Evolutionary conservation across 1,140 invertebrate species (phyloP).

Genomic region (Orussus abietinus): DNA sequence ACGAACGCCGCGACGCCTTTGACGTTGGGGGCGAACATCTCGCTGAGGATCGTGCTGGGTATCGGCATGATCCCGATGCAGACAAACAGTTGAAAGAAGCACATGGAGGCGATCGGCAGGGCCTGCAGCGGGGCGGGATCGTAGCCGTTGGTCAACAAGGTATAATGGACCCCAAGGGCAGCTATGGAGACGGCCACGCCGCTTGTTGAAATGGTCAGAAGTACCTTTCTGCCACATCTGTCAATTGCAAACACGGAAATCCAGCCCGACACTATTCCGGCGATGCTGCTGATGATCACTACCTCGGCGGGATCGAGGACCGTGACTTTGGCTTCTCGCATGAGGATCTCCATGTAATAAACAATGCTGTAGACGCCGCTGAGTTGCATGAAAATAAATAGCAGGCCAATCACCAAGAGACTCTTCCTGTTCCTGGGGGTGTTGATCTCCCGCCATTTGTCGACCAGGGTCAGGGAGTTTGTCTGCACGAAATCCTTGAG

Average conservation of each 20-base stretch:
- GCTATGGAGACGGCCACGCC: constrained; percentile 56
- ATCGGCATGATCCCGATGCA: constrained; percentile 68
- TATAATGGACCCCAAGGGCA: constrained; percentile 62
- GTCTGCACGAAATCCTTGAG: constrained; percentile 26
- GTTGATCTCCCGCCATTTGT: constrained; percentile 18
- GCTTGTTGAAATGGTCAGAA: constrained; percentile 61
- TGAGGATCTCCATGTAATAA: constrained; percentile 72
- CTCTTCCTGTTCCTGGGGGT: constrained; percentile 56
- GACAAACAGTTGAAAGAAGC: constrained; percentile 45
- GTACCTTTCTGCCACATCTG: constrained; percentile 64
- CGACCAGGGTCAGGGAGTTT: constrained; percentile 10
- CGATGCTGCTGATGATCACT: constrained; percentile 63
- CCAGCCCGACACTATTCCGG: constrained; percentile 62
- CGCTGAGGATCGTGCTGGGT: constrained; percentile 68
- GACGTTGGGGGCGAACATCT: constrained; percentile 69
- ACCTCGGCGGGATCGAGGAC: constrained; percentile 49
- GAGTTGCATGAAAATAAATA: constrained; percentile 73
- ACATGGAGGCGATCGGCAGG: constrained; percentile 18
- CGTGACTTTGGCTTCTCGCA: constrained; percentile 57
- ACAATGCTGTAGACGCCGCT: constrained; percentile 73
- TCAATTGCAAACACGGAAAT: constrained; percentile 66
- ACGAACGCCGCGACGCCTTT: constrained; percentile 68
- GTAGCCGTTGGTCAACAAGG: constrained; percentile 52
- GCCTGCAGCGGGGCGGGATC: no score
- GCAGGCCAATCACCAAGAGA: constrained; percentile 59